phyloP scores from a whole-genome alignment of 1,140 invertebrate genomes.

The Aphis craccivora region DNA sequence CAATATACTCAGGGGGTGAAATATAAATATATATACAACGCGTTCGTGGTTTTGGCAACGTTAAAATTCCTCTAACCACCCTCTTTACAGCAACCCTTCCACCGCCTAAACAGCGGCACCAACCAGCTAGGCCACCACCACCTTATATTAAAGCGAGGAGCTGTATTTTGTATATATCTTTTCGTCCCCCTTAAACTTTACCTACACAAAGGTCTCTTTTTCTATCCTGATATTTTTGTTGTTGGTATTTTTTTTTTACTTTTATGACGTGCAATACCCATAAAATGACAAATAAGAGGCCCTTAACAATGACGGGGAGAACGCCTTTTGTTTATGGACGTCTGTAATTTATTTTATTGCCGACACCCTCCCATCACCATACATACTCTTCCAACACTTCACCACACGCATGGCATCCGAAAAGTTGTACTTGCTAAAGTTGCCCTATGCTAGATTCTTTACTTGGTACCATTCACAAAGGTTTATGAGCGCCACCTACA shows the following conservation, averaged over 20 bases:
- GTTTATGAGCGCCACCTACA: background rate
- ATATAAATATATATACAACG: constrained; percentile 32
- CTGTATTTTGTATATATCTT: constrained; percentile 37
- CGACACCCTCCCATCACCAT: background rate
- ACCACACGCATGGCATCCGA: background rate
- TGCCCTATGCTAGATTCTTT: background rate
- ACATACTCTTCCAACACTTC: background rate
- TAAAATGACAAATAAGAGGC: constrained; percentile 58
- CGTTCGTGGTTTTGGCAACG: constrained; percentile 39
- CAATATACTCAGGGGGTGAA: background rate
- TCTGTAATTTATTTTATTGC: constrained; percentile 57
- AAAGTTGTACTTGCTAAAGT: constrained; percentile 33
- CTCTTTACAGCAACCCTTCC: background rate
- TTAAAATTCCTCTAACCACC: background rate
- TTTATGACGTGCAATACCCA: constrained; percentile 55
- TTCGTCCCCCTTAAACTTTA: background rate
- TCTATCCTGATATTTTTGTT: background rate
- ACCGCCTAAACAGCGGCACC: background rate
- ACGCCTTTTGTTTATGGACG: constrained; percentile 57
- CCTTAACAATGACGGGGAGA: constrained; percentile 45
- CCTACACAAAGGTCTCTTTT: background rate
- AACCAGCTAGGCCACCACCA: background rate
- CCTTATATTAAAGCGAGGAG: background rate
- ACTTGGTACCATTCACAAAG: background rate
- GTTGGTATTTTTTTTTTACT: background rate